Base-by-base conservation (phyloP, 1,140 invertebrate genomes). In the Limonius californicus region DNA sequence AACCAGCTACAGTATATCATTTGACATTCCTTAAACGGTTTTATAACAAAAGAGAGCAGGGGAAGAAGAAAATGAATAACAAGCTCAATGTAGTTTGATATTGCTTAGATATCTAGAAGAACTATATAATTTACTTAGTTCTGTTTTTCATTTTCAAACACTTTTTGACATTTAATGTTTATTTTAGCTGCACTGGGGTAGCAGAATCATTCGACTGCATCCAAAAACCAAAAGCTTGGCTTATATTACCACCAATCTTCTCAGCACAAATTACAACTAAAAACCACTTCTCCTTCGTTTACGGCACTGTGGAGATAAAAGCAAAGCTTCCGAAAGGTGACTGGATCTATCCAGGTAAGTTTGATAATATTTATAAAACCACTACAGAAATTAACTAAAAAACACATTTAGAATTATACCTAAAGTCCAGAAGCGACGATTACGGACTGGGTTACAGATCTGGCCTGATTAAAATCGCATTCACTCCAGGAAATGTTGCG, bases 341-440 rank as follows among this genome's bases (percentile, higher is more conserved):
- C 74, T 93, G 90, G 90, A 65, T 92, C 1, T 87, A 88, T 82
- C 89, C 90, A 74, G 85, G 88, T 88, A 77, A n/a, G n/a, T n/a
- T n/a, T n/a, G n/a, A n/a, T n/a, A n/a, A 35, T 8, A 35, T n/a
- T 35, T 35, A 35, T 8, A 8, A 35, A n/a, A 35, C 32, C 32
- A n/a, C n/a, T n/a, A n/a, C n/a, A n/a, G n/a, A n/a, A n/a, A n/a
- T 35, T 8, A 35, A n/a, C 32, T 35, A n/a, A n/a, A n/a, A n/a
- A n/a, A n/a, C n/a, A n/a, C n/a, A 71, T 54, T 43, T 66, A 84
- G 84, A 86, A 77, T 72, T 87, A 11, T 82, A 78, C 62, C 69
- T 87, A 16, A 80, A 84, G 55, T 82, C 85, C 1, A 74, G 76
- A 43, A 76, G 80, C 32, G 76, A 76, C 19, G 68, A 72, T 1